Conservation (phyloP, 2,113 vertebrate species). For the Psittacula cyanocephala region DNA sequence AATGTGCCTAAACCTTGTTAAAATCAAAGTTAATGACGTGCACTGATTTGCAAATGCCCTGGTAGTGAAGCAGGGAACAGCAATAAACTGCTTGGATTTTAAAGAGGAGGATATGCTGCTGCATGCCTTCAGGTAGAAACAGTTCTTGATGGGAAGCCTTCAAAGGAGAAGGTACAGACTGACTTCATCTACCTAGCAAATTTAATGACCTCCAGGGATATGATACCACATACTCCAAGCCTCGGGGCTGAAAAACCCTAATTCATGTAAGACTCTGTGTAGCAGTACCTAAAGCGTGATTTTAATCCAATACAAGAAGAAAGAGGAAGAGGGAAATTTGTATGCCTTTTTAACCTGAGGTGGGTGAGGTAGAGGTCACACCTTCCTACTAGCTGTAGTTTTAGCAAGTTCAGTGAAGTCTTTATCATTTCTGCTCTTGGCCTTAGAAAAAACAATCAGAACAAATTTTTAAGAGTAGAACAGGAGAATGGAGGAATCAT, state of each 20-base stretch:
- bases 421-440: background rate
- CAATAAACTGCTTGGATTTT: background rate
- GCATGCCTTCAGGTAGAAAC: background rate
- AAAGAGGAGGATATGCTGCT: background rate
- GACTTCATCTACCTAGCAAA: background rate
- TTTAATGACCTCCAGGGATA: background rate
- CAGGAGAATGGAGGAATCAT: background rate
- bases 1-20: background rate
- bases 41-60: background rate
- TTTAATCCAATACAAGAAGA: background rate
- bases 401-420: background rate
- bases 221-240: background rate
- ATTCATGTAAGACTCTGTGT: background rate
- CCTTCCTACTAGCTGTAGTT: background rate
- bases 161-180: background rate
- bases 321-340: background rate
- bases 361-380: background rate
- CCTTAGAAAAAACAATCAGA: background rate
- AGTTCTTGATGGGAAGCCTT: rapidly evolving
- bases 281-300: background rate
- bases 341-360: background rate
- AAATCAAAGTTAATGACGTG: background rate
- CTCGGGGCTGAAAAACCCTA: background rate
- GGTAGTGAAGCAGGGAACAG: background rate
- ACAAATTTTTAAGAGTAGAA: background rate